Conservation (phyloP, 2,888 invertebrate genomes). For the Schrankia costaestrigalis region DNA sequence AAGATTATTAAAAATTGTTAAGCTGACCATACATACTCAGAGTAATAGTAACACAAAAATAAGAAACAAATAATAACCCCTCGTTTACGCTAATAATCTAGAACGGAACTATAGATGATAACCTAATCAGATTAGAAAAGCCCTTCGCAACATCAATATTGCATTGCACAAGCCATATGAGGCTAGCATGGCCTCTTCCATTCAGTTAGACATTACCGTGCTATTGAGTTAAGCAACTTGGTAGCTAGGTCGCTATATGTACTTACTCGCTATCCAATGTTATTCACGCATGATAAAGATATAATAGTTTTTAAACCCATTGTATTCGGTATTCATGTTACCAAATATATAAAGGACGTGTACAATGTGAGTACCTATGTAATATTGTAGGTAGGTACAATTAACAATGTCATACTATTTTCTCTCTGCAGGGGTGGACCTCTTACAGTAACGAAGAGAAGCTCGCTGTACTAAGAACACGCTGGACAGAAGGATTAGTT, state of each 20-base stretch:
- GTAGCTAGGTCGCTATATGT: constrained; percentile 21
- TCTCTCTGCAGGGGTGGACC: too few species aligned
- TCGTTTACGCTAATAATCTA: constrained; percentile 12
- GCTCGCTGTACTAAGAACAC: too few species aligned
- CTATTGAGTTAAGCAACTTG: constrained; percentile 38
- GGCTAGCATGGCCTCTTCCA: constrained; percentile 39
- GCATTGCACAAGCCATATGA: constrained; percentile 40
- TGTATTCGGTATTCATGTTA: constrained; percentile 23
- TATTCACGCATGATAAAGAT: constrained; percentile 45
- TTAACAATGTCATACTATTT: too few species aligned
- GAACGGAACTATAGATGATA: constrained; percentile 34
- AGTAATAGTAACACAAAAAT: too few species aligned
- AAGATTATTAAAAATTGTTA: too few species aligned
- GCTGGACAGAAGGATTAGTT: too few species aligned
- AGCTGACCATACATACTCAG: too few species aligned
- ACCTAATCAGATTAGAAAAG: constrained; percentile 36
- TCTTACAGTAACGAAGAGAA: too few species aligned
- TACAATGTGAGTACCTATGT: too few species aligned
- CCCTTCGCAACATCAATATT: constrained; percentile 46
- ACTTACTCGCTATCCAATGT: constrained; percentile 28
- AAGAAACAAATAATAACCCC: background rate
- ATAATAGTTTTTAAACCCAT: constrained; percentile 30
- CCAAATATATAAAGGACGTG: too few species aligned
- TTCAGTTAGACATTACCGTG: constrained; percentile 35
- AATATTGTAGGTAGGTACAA: too few species aligned